Base-by-base conservation (phyloP, 2,888 invertebrate genomes). In the Trilocha varians region DNA sequence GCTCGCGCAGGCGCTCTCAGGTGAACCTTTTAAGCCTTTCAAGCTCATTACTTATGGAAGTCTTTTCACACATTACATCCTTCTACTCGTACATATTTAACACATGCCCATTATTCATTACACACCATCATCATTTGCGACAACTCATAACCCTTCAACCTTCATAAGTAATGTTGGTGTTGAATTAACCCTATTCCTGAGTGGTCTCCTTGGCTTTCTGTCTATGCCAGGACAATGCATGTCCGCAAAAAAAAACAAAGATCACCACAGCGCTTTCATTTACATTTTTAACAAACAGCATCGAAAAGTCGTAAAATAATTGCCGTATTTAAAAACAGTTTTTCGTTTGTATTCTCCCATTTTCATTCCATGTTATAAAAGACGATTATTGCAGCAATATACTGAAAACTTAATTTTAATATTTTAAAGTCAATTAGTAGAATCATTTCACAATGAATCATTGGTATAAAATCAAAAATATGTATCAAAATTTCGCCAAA, bases 1-100 rank as follows among this genome's bases (percentile, higher is more conserved):
- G 88, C 92, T 96, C 88, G 96, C 96, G 88, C 96, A 96, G 90
- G 95, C 95, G 78, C 91, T 96, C 87, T 96, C 96, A 94, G 96
- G 96, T 96, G 92, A 84, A 82, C 38, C 25, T 4, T 25, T 11
- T 57, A 60, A 71, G 73, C 71, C 62, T 55, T 50, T 54, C 53
- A 50, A 43, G 46, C 49, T 48, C 57, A 56, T 58, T 52, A 57
- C 61, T 53, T 50, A 50, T 54, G 55, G 59, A 57, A 55, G 50
- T 55, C 50, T 48, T 47, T 42, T 43, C 43, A 46, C 47, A 52
- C 50, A 40, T 41, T 37, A 51, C 51, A 46, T 42, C 32, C 25
- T 42, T 40, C 36, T 40, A 48, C 25, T 38, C 38, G 18, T 34
- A 42, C 38, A 42, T 38, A 42, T 34, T 38, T 38, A 38, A 42